Conservation (phyloP, 2,888 invertebrate genomes). For the Pseudococcus jackbeardsleyi region DNA sequence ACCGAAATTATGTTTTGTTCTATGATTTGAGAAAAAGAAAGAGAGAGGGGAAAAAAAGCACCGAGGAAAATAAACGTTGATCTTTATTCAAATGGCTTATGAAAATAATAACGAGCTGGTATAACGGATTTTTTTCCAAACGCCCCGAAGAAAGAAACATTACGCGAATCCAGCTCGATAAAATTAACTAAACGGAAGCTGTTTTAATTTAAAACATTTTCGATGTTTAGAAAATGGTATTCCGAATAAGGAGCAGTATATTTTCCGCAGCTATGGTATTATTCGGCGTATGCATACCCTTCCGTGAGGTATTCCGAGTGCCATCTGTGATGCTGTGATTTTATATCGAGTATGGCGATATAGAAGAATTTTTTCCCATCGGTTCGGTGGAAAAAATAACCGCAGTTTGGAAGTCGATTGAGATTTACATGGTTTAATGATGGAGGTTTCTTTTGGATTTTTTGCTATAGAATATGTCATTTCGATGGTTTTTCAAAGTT, state of each 20-base stretch:
- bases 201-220: conserved; percentile 16
- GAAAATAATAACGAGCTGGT: background rate
- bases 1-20: conserved; percentile 41
- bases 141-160: background rate
- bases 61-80: background rate
- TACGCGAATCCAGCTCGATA: background rate
- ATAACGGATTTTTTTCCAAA: background rate
- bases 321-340: background rate
- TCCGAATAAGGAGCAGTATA: background rate
- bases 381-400: background rate
- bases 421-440: too few species aligned
- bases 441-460: too few species aligned
- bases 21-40: background rate
- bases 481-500: too few species aligned
- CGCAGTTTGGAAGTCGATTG: background rate
- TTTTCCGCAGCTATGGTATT: background rate
- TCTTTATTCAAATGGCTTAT: background rate
- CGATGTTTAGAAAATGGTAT: conserved; percentile 2
- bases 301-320: background rate
- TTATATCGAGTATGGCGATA: background rate
- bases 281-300: background rate
- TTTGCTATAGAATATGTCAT: too few species aligned
- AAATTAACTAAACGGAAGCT: conserved; percentile 22
- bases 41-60: background rate
- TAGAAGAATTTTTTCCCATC: background rate